Percentiles rank a stretch among this genome's conserved stretches.
These are phyloP conservation scores for Acrobasis repandana DNA, from an alignment of 2,888 invertebrate genomes.

Conservation along the genomic window DNA sequence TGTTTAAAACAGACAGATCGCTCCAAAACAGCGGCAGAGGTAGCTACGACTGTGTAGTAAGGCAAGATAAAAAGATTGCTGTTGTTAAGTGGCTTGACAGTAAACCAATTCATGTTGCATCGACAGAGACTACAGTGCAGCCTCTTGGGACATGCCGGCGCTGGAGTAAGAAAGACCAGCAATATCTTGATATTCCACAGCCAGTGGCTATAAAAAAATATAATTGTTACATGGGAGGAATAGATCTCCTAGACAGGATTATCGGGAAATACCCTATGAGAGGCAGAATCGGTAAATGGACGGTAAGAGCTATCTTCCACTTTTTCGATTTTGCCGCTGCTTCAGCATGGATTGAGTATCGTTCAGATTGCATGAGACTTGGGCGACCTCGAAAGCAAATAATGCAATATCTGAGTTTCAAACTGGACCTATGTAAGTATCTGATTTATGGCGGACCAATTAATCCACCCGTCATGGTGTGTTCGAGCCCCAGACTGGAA, in stretches of 20 bases:
- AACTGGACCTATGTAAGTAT: conserved; percentile 17
- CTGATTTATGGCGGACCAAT: conserved; percentile 14
- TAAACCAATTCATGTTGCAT: conserved; percentile 25
- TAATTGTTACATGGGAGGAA: conserved; percentile 33
- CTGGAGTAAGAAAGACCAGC: conserved; percentile 26
- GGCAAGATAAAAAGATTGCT: conserved; percentile 23
- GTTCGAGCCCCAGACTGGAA: neutral
- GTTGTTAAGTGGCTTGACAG: no score
- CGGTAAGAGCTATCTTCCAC: conserved; percentile 31
- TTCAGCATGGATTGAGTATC: conserved; percentile 6
- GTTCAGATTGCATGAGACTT: neutral
- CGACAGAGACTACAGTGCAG: conserved; percentile 26
- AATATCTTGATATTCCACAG: conserved; percentile 28
- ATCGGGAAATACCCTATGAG: conserved; percentile 33
- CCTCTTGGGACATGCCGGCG: conserved; percentile 26
- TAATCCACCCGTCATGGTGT: neutral
- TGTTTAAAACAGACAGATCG: conserved; percentile 16
- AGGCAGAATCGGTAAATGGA: conserved; percentile 35
- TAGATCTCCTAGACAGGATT: conserved; percentile 29
- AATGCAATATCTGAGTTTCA: conserved; percentile 19
- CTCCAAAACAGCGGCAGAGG: neutral
- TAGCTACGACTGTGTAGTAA: conserved; percentile 27
- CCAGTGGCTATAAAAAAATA: conserved; percentile 29
- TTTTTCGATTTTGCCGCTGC: conserved; percentile 21
- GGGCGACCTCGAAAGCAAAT: conserved; percentile 14